Evolutionary conservation across 2,113 vertebrate genomes (phyloP), one percentile per base, ranked within the genome.

Genomic region (Jaculus jaculus): DNA sequence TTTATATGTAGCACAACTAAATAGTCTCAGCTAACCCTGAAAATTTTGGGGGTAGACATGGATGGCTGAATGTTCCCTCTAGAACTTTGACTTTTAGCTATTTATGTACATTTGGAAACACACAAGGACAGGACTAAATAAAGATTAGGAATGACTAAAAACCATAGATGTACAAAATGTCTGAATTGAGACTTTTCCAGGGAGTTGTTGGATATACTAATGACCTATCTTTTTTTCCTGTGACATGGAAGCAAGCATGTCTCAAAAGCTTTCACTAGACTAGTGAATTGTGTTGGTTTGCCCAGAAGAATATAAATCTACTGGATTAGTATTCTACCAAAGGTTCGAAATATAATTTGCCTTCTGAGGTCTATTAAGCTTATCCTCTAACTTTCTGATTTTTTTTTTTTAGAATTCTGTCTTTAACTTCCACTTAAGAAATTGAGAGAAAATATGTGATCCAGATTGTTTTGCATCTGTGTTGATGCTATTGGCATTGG

Each of bases 341-440:
- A 79, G 32, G 21, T 12, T 66, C 74, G 32, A 94, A 87, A 93
- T 93, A 60, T 95, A 94, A 89, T 91, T 51, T 86, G 3, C 82
- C 9, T 66, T 90, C 28, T 39, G 51, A 79, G 75, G 7, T 7
- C 23, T 82, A 74, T 21, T 81, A 81, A 30, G 94, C 79, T 10
- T 69, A 37, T 79, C 83, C 83, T 93, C 65, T 13, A 79, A 34
- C 60, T 87, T 34, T 47, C 47, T 80, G n/a, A 83, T 54, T 61
- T 94, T 7, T 61, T 94, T 7, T 87, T 39, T 81, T 83, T 88
- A 78, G 69, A 82, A 82, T 90, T 87, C 39, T 77, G 47, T 26
- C 58, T 80, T 96, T 84, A 87, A 92, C 51, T 32, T n/a, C 13
- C 28, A 39, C 18, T 96, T 84, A 37, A 86, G 21, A 89, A 89